Percentiles rank a stretch among this genome's conserved stretches.
Evolutionary conservation across 1,140 invertebrate genomes (phyloP).

Genomic region (Plutomurus gul): DNA sequence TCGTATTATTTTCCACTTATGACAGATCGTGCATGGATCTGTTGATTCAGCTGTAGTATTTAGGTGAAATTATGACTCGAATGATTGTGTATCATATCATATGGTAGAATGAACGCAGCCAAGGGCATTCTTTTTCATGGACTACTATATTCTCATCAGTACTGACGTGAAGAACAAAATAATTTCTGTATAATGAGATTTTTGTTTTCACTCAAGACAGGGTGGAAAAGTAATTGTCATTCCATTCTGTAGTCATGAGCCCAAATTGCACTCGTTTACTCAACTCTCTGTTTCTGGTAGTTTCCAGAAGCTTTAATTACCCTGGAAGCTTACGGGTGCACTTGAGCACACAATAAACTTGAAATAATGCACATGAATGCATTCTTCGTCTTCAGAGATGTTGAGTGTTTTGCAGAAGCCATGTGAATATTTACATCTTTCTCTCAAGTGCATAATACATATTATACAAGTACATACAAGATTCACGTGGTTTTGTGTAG

Average conservation of each 20-base stretch:
- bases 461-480: too few relatives aligned
- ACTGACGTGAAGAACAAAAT: too few relatives aligned
- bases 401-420: background rate
- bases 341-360: background rate
- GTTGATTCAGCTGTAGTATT: too few relatives aligned
- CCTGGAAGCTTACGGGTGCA: background rate
- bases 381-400: background rate
- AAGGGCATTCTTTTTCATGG: too few relatives aligned
- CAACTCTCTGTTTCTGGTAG: background rate
- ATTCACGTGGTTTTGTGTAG: too few relatives aligned
- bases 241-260: background rate
- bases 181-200: background rate
- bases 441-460: too few relatives aligned
- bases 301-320: constrained; percentile 5
- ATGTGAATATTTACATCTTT: background rate
- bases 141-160: background rate
- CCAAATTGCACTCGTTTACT: background rate
- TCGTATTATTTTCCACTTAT: too few relatives aligned
- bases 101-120: too few relatives aligned
- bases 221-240: background rate
- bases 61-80: too few relatives aligned
- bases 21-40: too few relatives aligned
- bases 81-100: too few relatives aligned
- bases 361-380: background rate
- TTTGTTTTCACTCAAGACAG: background rate